Base-by-base conservation (phyloP, 2,797 vertebrate genomes). In the Hylomyscus alleni region DNA sequence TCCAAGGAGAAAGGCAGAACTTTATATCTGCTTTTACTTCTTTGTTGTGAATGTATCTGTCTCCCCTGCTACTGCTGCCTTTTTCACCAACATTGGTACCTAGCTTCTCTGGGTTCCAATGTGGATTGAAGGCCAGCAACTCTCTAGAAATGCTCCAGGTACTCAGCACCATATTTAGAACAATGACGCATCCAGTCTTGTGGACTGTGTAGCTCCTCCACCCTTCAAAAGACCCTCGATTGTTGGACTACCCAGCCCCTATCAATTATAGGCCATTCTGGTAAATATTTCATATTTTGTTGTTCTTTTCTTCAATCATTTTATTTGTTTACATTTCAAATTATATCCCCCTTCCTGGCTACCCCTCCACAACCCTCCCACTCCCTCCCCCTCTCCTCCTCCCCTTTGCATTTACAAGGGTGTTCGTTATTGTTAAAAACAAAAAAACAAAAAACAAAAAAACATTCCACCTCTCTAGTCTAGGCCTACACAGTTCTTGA, bases 361-460 rank as follows among this genome's bases (percentile, higher is more conserved):
- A 72, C 34, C 67, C 34, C 34, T 72, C 34, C 34, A 72, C 17
- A 72, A 37, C 34, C 14, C 20, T 20, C 17, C 15, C 34, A 69
- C n/a, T 5, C 5, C 15, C 11, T 2, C 5, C 10, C 7, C 6
- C 4, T 31, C 2, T 6, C 65, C 2, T 0, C 14, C 8, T 37
- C n/a, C 7, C 67, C 17, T 67, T 72, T 72, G 7, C 67, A 0
- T 72, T 20, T n/a, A 9, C 19, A 34, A 72, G 8, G 17, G 17
- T 72, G 17, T 72, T 72, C 34, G 31, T 6, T 67, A 67, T 67
- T 67, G 13, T 34, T 67, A 15, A 67, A 72, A 44, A 44, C 44
- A 44, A 44, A 44, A 3, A 44, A 44, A 44, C 44, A 44, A 44
- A 44, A 44, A 44, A 44, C 44, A 44, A 44, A 44, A 3, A 72